Evolutionary conservation across 1,140 invertebrate genomes (phyloP).

Genomic region (Penaeus chinensis): DNA sequence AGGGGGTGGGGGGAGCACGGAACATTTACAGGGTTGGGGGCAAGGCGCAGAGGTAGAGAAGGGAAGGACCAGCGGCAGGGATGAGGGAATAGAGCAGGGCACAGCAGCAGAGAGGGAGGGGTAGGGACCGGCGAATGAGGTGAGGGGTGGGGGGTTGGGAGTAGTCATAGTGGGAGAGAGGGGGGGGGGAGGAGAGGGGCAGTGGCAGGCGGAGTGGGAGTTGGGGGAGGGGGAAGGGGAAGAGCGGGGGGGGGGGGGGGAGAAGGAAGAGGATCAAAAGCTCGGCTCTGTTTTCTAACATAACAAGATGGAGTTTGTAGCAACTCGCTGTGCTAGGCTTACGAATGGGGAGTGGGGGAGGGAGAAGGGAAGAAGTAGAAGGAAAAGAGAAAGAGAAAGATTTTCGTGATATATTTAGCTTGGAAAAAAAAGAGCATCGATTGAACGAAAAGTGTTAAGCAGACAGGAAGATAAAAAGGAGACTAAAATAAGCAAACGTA

Average conservation of each 20-base stretch:
- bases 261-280: neutral
- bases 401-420: too few species aligned
- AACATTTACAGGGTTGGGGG: too few species aligned
- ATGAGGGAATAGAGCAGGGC: too few species aligned
- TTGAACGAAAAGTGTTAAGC: too few species aligned
- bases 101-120: neutral
- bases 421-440: too few species aligned
- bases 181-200: neutral
- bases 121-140: neutral
- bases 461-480: neutral
- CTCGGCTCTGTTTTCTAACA: too few species aligned
- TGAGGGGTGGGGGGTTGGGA: neutral
- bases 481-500: neutral
- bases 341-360: neutral
- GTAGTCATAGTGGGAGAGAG: neutral
- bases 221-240: neutral
- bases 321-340: too few species aligned
- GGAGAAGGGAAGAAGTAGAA: too few species aligned
- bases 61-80: too few species aligned
- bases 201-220: neutral
- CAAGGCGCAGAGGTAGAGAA: too few species aligned
- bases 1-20: too few species aligned
- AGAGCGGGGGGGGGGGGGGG: neutral
- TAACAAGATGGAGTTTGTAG: too few species aligned
- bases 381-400: conserved; percentile 14